A percentile compares a stretch with the other conserved stretches of the same genome.
Evolutionary conservation across 1,140 invertebrate species (phyloP).

Genomic region (Tetragnatha versicolor): DNA sequence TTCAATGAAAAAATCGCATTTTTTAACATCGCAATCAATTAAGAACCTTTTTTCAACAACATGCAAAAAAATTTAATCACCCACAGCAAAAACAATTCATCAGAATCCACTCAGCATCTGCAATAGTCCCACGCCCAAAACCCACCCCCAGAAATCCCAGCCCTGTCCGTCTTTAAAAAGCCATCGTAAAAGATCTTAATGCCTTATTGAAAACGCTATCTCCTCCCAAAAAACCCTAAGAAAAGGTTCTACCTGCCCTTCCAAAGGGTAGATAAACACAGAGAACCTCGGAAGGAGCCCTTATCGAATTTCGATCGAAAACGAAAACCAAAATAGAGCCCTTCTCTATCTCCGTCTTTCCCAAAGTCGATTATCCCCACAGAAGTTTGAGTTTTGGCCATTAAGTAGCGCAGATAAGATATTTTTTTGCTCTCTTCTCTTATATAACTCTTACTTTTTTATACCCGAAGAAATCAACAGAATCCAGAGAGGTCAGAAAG

Average conservation of each 20-base stretch:
- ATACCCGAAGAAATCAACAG: conserved; percentile 34
- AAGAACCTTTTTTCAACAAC: no score
- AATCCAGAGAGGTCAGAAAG: no score
- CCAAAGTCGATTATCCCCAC: conserved; percentile 33
- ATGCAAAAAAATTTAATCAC: no score
- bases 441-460: neutral
- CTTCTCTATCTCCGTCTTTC: neutral
- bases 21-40: no score
- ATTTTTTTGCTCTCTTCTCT: neutral
- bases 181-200: no score
- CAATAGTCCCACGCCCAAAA: no score
- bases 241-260: neutral
- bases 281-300: neutral
- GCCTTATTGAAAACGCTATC: conserved; percentile 10
- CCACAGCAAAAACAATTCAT: no score
- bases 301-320: conserved; percentile 36
- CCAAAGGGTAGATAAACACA: conserved; percentile 1
- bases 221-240: no score
- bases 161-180: no score
- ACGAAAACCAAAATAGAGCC: conserved; percentile 14
- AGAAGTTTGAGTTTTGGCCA: conserved; percentile 33
- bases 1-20: no score
- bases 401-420: conserved; percentile 27
- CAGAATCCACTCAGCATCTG: no score
- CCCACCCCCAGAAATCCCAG: no score